Conservation (phyloP, 2,113 vertebrate genomes). For the Gymnocephalus cernua region DNA sequence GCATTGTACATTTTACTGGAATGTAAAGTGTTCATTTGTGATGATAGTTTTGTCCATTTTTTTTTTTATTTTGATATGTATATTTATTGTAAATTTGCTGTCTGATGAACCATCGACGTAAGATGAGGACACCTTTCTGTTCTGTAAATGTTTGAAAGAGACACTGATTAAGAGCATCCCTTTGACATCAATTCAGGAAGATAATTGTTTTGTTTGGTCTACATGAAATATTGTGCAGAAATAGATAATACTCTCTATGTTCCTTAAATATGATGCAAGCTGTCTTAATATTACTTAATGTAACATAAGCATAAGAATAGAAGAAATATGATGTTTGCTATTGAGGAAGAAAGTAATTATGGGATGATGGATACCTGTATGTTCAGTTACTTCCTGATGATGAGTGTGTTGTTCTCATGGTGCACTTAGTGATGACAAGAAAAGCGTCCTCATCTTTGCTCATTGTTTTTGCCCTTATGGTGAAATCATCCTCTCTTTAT, state of each 20-base stretch:
- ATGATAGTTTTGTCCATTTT: slow-evolving; percentile 74
- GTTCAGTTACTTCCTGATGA: slow-evolving; percentile 41
- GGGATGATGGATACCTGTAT: slow-evolving; percentile 12
- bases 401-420: slow-evolving; percentile 8
- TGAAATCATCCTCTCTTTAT: slow-evolving; percentile 72
- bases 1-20: slow-evolving; percentile 87
- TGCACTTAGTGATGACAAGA: slow-evolving; percentile 29
- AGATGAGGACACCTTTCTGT: slow-evolving; percentile 69
- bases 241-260: not conserved
- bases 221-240: slow-evolving; percentile 33
- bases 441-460: slow-evolving; percentile 69
- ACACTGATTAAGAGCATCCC: slow-evolving; percentile 29
- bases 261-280: slow-evolving; percentile 29
- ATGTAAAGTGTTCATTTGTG: slow-evolving; percentile 86
- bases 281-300: slow-evolving; percentile 16
- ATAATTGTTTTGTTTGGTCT: slow-evolving; percentile 35
- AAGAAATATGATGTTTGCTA: not conserved
- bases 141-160: slow-evolving; percentile 2
- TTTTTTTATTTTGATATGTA: slow-evolving; percentile 79
- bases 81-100: slow-evolving; percentile 86
- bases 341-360: not conserved
- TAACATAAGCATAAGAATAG: not conserved
- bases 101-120: slow-evolving; percentile 47
- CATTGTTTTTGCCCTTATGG: slow-evolving; percentile 64
- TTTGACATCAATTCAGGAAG: slow-evolving; percentile 41